A percentile compares a stretch with the other conserved stretches of the same genome.
These are phyloP conservation scores for Muntiacus reevesi DNA, from an alignment of 2,113 vertebrate species.

Conservation along the genomic window DNA sequence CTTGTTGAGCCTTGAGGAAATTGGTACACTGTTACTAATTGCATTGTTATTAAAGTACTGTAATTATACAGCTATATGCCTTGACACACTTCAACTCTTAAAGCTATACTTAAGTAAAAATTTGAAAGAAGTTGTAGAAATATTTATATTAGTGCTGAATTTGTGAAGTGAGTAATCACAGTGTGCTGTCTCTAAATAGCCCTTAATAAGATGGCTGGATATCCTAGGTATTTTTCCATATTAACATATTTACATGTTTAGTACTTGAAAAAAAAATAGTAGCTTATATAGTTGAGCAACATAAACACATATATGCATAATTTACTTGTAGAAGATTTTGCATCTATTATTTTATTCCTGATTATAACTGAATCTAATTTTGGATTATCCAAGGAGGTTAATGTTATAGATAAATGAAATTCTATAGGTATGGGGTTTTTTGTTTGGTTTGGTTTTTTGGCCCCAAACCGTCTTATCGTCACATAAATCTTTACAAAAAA, in stretches of 20 bases:
- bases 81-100: not conserved
- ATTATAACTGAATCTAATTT: not conserved
- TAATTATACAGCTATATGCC: not conserved
- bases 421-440: not conserved
- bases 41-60: not conserved
- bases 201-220: not conserved
- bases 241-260: not conserved
- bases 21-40: not conserved
- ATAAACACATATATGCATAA: not conserved
- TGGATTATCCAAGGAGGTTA: not conserved
- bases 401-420: not conserved
- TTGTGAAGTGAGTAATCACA: not conserved
- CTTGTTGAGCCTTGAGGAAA: not conserved
- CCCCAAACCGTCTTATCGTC: not conserved
- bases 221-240: not conserved
- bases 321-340: not conserved
- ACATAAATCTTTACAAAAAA: not conserved
- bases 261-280: not conserved
- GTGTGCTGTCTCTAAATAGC: not conserved
- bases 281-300: not conserved
- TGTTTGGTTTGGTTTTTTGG: not conserved
- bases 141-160: not conserved
- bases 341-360: not conserved
- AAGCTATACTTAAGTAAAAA: not conserved
- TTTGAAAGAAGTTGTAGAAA: not conserved